Evolutionary conservation across 2,888 invertebrate genomes (phyloP).

Genomic region (Drosophila kanekoi): DNA sequence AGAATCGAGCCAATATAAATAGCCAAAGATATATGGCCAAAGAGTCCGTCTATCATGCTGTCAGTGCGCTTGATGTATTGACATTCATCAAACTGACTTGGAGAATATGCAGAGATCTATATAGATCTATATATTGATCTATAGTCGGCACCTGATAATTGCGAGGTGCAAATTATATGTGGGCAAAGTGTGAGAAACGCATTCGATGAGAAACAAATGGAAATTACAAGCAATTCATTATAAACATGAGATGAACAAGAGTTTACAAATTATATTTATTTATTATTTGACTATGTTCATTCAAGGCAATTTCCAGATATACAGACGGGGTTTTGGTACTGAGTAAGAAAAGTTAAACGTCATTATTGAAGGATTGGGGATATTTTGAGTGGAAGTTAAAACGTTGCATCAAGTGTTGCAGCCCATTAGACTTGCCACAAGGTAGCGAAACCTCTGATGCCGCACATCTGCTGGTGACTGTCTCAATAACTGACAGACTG

Average conservation of each 20-base stretch:
- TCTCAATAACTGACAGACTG: conserved; percentile 11
- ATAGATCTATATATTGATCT: conserved; percentile 9
- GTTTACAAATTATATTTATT: background rate
- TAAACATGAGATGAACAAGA: too few relatives aligned
- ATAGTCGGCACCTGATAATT: conserved; percentile 12
- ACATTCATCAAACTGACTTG: conserved; percentile 48
- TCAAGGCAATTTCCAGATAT: too few relatives aligned
- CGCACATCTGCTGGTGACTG: conserved; percentile 19
- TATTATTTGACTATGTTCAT: too few relatives aligned
- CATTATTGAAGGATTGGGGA: too few relatives aligned
- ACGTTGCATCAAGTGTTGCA: conserved; percentile 26
- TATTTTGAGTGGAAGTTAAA: too few relatives aligned
- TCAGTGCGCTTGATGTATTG: conserved; percentile 51
- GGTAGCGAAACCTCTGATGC: background rate
- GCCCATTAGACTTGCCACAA: conserved; percentile 41
- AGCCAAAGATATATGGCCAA: conserved; percentile 57
- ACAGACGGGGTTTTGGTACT: background rate
- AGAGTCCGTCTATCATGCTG: conserved; percentile 24
- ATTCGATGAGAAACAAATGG: conserved; percentile 7
- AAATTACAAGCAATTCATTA: conserved; percentile 5
- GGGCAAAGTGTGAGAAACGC: conserved; percentile 1
- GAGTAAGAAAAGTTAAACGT: too few relatives aligned
- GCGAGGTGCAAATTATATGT: background rate
- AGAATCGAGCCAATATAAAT: conserved; percentile 73
- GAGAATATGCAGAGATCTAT: conserved; percentile 31